Conservation (phyloP, 1,140 invertebrate genomes). For the Drosophila lini region DNA sequence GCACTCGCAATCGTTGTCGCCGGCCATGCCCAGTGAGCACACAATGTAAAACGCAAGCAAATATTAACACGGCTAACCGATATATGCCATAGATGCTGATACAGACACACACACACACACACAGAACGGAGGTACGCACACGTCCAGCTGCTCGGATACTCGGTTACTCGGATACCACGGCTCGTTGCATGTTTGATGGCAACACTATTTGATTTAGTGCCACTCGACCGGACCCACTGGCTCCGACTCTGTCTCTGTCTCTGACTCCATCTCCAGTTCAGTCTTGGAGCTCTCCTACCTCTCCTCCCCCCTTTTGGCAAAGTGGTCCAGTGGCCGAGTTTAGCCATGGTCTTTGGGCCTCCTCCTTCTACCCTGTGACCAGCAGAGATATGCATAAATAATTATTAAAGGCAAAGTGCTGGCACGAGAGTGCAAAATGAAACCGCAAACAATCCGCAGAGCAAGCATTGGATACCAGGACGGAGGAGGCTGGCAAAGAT, state of each 20-base stretch:
- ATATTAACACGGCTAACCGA: conserved; percentile 75
- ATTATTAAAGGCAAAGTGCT: conserved; percentile 50
- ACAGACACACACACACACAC: conserved; percentile 6
- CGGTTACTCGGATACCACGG: conserved; percentile 30
- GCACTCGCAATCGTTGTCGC: conserved; percentile 28
- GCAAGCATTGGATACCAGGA: conserved; percentile 18
- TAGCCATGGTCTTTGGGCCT: conserved; percentile 4
- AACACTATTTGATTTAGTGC: conserved; percentile 72
- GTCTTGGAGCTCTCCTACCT: background rate
- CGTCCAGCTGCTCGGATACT: conserved; percentile 11
- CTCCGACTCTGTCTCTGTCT: background rate
- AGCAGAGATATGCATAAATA: conserved; percentile 55
- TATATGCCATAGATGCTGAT: conserved; percentile 60
- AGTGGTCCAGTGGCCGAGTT: conserved; percentile 24
- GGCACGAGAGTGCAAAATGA: conserved; percentile 40
- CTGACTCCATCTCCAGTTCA: background rate
- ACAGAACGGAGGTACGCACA: conserved; percentile 18
- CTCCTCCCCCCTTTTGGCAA: background rate
- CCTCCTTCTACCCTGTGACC: background rate
- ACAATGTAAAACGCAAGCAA: conserved; percentile 78
- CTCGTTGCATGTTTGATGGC: conserved; percentile 74
- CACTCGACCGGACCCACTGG: conserved; percentile 57
- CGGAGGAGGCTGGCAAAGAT: conserved; percentile 5
- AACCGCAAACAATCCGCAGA: conserved; percentile 49
- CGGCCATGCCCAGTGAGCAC: conserved; percentile 64